Base-by-base conservation (phyloP, 2,888 invertebrate species). In the Rhimphoctona megacephalus region DNA sequence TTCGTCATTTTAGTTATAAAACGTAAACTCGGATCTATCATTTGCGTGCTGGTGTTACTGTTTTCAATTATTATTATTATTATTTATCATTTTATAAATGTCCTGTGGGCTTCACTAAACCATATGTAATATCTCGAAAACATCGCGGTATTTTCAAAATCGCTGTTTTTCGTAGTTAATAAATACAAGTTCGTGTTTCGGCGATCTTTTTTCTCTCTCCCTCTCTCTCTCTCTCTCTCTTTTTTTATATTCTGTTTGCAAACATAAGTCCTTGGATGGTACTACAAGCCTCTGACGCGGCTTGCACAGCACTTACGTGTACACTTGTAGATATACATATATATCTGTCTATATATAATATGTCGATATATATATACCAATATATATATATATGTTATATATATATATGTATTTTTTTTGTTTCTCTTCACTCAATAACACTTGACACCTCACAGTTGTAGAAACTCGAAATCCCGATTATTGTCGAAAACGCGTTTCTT, bases 221-320 rank as follows among this genome's bases (percentile, higher is more conserved):
- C 43, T 17, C 33, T 22, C 19, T 74, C 22, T 70, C n/a, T 64
- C 14, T 70, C 9, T 66, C 6, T 64, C 17, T 85, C 54, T 66
- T 61, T 61, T 70, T 70, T 77, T 64, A 78, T 43, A 77, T 67
- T 85, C 70, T 85, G 82, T 84, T 86, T 88, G 86, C 86, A 89
- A 89, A 88, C 88, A 87, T 88, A 87, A 89, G 89, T 89, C 89
- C 88, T 86, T 87, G 83, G 83, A 88, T 86, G 81, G 64, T 87
- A 88, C 87, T 87, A 90, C 89, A 90, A 91, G 89, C 89, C 90
- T 86, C 83, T 89, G 83, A 85, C 90, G 89, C 89, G 90, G 90
- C 92, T 92, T 90, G 92, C 90, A 90, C 92, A 92, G 76, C 93
- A 93, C 93, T 93, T 93, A 93, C 93, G 92, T 93, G 92, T 90